Evolutionary conservation across 2,113 vertebrate species (phyloP).

Genomic region (Callithrix jacchus): DNA sequence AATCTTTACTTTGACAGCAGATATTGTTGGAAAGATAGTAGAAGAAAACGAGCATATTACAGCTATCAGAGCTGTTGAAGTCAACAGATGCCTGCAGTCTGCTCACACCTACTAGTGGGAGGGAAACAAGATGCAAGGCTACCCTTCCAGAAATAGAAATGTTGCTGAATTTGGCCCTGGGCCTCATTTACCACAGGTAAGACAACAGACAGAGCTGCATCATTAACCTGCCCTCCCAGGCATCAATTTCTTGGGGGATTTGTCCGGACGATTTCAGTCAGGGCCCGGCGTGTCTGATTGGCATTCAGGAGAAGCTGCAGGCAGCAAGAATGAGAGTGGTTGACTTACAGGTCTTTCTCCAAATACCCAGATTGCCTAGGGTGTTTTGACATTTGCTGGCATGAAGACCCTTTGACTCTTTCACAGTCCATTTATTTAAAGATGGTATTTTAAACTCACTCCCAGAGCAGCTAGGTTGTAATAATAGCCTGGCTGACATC

Average conservation of each 20-base stretch:
- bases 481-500: constrained; percentile 38
- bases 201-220: not conserved
- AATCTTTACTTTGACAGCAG: not conserved
- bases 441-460: constrained; percentile 40
- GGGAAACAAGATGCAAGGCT: not conserved
- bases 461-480: constrained; percentile 21
- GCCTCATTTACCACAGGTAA: not conserved
- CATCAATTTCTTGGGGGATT: not conserved
- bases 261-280: not conserved
- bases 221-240: not conserved
- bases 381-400: constrained; percentile 57
- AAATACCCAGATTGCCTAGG: not conserved
- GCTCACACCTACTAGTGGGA: not conserved
- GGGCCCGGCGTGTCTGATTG: not conserved
- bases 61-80: not conserved
- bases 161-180: not conserved
- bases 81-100: not conserved
- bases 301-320: not conserved
- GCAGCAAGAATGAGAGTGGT: not conserved
- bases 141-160: not conserved
- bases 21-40: not conserved
- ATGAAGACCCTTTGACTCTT: constrained; percentile 11
- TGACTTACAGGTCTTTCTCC: not conserved
- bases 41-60: not conserved
- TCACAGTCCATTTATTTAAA: constrained; percentile 53